Conservation (phyloP, 2,113 vertebrate genomes). For the Atrichornis clamosus region DNA sequence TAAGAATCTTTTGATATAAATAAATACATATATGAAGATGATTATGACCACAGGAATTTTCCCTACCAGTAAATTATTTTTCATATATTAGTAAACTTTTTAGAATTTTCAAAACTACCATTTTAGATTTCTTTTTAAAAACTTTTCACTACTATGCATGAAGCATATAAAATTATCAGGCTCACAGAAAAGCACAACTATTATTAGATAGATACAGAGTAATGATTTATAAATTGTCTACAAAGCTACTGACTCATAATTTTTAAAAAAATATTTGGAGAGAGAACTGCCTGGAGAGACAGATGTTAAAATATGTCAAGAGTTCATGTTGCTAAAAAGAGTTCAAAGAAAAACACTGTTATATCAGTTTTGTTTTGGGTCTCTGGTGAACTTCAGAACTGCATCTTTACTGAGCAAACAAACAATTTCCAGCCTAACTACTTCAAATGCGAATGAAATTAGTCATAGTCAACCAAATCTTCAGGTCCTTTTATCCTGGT, state of each 20-base stretch:
- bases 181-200: constrained; percentile 44
- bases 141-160: constrained; percentile 48
- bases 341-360: constrained; percentile 64
- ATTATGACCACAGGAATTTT: constrained; percentile 53
- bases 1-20: constrained; percentile 35
- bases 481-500: constrained; percentile 59
- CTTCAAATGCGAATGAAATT: constrained; percentile 66
- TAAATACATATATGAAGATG: constrained; percentile 58
- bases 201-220: constrained; percentile 52
- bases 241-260: constrained; percentile 49
- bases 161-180: constrained; percentile 52
- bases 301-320: constrained; percentile 63
- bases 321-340: constrained; percentile 57
- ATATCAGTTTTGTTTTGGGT: constrained; percentile 59
- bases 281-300: constrained; percentile 56
- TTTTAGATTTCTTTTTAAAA: constrained; percentile 59
- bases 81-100: constrained; percentile 47
- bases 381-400: constrained; percentile 58
- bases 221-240: constrained; percentile 48
- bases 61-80: constrained; percentile 37
- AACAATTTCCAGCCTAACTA: constrained; percentile 68
- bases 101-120: constrained; percentile 36
- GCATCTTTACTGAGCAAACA: constrained; percentile 67
- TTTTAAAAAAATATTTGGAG: constrained; percentile 53
- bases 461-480: constrained; percentile 67